Percentiles rank a stretch among this genome's conserved stretches.
Evolutionary conservation across 2,113 vertebrate species (phyloP).

Genomic region (Hippocampus barbouri): DNA sequence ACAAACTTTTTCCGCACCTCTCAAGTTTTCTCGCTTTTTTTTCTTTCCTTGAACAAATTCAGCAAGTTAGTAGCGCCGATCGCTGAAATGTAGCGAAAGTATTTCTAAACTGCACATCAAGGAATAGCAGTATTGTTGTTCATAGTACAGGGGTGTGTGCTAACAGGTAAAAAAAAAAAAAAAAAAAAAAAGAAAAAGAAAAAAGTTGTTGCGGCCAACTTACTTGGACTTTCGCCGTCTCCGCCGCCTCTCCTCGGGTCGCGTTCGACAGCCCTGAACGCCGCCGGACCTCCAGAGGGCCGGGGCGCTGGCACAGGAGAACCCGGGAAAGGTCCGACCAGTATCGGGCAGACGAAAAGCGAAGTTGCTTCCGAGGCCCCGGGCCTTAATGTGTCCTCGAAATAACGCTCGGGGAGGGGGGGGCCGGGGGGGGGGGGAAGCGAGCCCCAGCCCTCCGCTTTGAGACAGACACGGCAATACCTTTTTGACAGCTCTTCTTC

Average conservation of each 20-base stretch:
- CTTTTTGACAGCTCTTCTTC: conserved; percentile 68
- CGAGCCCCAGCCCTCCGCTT: conserved; percentile 46
- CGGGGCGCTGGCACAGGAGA: conserved; percentile 61
- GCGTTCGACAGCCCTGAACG: conserved; percentile 72
- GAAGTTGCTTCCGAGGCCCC: conserved; percentile 57
- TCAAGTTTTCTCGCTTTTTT: conserved; percentile 23
- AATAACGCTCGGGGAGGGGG: conserved; percentile 45
- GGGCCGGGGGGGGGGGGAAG: conserved; percentile 38
- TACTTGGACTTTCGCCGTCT: conserved; percentile 33
- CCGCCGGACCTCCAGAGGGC: conserved; percentile 71
- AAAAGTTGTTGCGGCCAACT: neutral
- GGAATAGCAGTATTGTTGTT: neutral
- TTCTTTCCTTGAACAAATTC: conserved; percentile 5
- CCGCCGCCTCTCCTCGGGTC: conserved; percentile 79
- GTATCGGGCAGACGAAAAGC: conserved; percentile 48
- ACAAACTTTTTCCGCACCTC: conserved; percentile 58
- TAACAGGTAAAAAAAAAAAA: neutral
- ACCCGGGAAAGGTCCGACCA: conserved; percentile 54
- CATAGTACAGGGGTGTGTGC: neutral
- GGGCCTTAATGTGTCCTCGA: conserved; percentile 65
- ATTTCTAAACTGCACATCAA: neutral
- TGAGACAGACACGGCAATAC: conserved; percentile 54
- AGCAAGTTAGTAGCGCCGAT: neutral
- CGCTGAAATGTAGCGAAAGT: neutral
- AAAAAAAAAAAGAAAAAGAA: no score